Evolutionary conservation across 1,140 invertebrate genomes (phyloP), one percentile per base, ranked within the genome.

Genomic region (Lepidurus apus): DNA sequence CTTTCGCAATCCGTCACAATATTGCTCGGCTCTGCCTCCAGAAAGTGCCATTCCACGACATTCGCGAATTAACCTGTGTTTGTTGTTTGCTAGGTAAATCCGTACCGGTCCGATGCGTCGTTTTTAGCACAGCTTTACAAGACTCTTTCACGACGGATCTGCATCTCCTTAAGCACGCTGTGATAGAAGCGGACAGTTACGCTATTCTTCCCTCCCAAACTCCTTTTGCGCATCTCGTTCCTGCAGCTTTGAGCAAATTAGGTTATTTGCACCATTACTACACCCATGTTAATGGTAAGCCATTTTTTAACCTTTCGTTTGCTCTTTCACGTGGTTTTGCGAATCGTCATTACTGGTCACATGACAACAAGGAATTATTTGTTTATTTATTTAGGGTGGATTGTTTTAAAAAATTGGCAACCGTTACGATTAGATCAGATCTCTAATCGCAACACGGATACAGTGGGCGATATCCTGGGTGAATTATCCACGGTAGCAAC

Each of bases 401-500:
- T 98, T 73, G 91, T 95, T 17, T 92, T 98, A 81, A 94, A 95
- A 83, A 96, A 97, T 82, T 97, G 96, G 96, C 95, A 95, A 84
- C 93, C 95, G 1, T 85, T 98, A 47, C 89, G 91, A 4, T 91
- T 97, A 84, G 95, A 97, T 81, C 91, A 92, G 82, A 95, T 98
- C 79, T 93, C 93, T 5, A 94, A 96, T 80, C 92, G 93, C 80
- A 90, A 91, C 0, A 85, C 92, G 8, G 90, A 93, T 45, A 96
- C 95, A 0, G 93, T 98, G 0, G 94, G 93, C 24, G 95, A 98
- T 82, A 95, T 98, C 76, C 87, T 98, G 42, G 94, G 95, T 1
- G 96, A 98, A 86, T 84, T 98, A 79, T 95, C 94, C 2, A 94
- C 94, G 3, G 91, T 96, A 13, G 94, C 94, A 6, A 97, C 94